Percentiles rank a stretch among this genome's conserved stretches.
phyloP scores from a whole-genome alignment of 2,113 vertebrate species.

The Notothenia coriiceps region DNA sequence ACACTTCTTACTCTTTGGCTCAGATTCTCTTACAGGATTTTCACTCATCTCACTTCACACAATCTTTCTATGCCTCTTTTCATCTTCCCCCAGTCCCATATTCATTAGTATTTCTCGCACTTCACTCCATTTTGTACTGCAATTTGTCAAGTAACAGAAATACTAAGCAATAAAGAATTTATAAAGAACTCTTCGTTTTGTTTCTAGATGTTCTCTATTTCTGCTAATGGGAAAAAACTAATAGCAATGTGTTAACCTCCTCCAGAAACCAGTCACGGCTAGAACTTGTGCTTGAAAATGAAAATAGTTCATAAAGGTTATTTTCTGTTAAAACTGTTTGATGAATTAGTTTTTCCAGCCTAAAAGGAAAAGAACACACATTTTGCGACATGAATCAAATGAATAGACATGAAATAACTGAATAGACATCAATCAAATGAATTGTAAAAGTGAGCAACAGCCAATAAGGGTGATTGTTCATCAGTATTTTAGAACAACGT shows the following conservation, averaged over 20 bases:
- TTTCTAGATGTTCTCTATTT: constrained; percentile 9
- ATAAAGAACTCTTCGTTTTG: background rate
- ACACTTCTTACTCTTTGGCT: constrained; percentile 60
- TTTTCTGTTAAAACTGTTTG: background rate
- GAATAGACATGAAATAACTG: background rate
- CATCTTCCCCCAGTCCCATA: constrained; percentile 5
- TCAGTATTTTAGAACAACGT: background rate
- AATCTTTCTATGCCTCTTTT: constrained; percentile 36
- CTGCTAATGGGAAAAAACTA: background rate
- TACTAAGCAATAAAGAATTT: constrained; percentile 13
- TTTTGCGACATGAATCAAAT: background rate
- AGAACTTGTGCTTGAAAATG: background rate
- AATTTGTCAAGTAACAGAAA: constrained; percentile 17
- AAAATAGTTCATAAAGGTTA: background rate
- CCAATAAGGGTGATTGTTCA: background rate
- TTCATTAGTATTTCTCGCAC: constrained; percentile 28
- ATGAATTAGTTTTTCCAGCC: background rate
- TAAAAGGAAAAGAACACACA: background rate
- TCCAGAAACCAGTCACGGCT: too few species aligned
- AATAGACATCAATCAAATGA: background rate
- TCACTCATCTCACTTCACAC: constrained; percentile 62
- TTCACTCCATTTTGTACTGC: constrained; percentile 24
- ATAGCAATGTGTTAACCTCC: too few species aligned
- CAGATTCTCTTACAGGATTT: constrained; percentile 47
- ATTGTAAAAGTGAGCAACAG: background rate